phyloP scores from a whole-genome alignment of 2,797 vertebrate genomes.

The Notamacropus eugenii region DNA sequence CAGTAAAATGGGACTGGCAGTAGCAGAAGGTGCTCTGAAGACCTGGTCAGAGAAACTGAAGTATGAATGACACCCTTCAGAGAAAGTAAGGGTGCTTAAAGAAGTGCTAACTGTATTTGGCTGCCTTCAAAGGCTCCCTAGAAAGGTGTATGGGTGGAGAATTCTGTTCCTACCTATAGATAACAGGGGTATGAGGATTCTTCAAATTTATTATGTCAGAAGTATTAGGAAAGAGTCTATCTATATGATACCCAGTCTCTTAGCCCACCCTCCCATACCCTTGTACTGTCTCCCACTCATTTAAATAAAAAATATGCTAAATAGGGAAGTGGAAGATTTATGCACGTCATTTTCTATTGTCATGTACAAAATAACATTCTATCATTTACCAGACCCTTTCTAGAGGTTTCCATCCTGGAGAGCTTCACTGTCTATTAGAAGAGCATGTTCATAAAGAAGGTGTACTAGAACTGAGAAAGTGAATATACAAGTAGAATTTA shows the following conservation, averaged over 20 bases:
- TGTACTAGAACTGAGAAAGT: not conserved
- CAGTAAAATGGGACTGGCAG: not conserved
- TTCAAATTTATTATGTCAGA: not conserved
- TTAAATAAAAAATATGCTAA: slow-evolving; percentile 13
- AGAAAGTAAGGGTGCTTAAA: slow-evolving; percentile 36
- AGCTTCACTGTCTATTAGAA: not conserved
- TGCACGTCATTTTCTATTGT: not conserved
- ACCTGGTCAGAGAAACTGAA: slow-evolving; percentile 26
- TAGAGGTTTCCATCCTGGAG: not conserved
- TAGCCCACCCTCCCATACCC: not conserved
- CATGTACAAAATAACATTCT: slow-evolving; percentile 5
- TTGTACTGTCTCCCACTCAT: not conserved
- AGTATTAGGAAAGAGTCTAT: slow-evolving; percentile 10
- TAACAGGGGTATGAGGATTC: not conserved
- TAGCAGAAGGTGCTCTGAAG: slow-evolving; percentile 17
- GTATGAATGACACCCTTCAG: not conserved
- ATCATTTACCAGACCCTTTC: not conserved
- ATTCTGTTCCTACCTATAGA: slow-evolving; percentile 26
- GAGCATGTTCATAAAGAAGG: not conserved
- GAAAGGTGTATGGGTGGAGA: slow-evolving; percentile 8
- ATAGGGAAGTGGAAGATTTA: slow-evolving; percentile 4
- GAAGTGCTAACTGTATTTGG: slow-evolving; percentile 30
- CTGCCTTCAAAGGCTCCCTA: not conserved
- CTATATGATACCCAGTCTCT: not conserved
- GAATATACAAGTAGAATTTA: not conserved